Evolutionary conservation across 2,888 invertebrate species (phyloP), one percentile per base, ranked within the genome.

Genomic region (Sphecodes monilicornis): DNA sequence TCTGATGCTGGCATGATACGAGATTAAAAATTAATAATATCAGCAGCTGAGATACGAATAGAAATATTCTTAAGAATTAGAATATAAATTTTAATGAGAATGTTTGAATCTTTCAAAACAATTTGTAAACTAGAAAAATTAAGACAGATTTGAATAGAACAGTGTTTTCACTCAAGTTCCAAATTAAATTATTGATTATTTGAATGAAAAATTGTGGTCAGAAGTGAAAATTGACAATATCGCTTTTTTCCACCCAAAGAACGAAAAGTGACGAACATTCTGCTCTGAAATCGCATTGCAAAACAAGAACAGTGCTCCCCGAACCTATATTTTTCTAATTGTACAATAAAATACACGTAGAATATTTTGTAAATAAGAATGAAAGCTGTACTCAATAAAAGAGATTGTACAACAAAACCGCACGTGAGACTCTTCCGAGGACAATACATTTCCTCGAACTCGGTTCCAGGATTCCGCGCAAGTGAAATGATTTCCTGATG

Each of bases 311-410:
- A 68, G n/a, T 57, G 11, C 75, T 60, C n/a, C n/a, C n/a, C 60
- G 64, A 75, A 41, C 46, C 57, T 43, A 64, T 64, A 46, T 46
- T 46, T 43, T 64, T 66, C 36, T 54, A 72, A 75, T 26, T 64
- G 46, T 75, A 75, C 32, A 64, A 32, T 64, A 75, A 43, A 64
- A 32, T 64, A 75, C 10, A 18, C 32, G 29, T 64, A 75, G 57
- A 66, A 13, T 66, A 50, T 76, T 68, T 46, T 80, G 80, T 80
- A 70, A 43, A 71, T 78, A 60, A 66, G 50, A 43, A 26, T 43
- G 41, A 54, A 66, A 50, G 13, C 64, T 72, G 66, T 80, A 68
- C 22, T 32, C 71, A 76, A 77, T 76, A 68, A 76, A 80, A 54
- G 54, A 39, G 60, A 76, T 50, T 26, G 18, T 64, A 50, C 29